Evolutionary conservation across 2,113 vertebrate genomes (phyloP).

Genomic region (Oncorhynchus gorbuscha): DNA sequence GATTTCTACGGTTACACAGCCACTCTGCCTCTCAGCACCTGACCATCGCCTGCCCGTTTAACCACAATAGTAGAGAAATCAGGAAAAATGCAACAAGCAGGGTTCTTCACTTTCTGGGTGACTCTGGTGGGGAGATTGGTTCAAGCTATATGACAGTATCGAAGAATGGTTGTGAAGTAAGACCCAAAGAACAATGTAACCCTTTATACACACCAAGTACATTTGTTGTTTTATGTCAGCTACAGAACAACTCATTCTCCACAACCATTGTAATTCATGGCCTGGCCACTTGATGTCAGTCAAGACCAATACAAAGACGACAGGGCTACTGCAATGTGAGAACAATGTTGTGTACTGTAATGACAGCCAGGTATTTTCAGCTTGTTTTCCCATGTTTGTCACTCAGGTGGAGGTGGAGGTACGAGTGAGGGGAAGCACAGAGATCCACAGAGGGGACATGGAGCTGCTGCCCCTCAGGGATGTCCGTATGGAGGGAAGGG

Average conservation of each 20-base stretch:
- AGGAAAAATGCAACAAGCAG: not conserved
- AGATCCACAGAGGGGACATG: constrained; percentile 58
- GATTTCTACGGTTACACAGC: constrained; percentile 75
- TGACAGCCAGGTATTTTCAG: not conserved
- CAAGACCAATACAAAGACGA: not conserved
- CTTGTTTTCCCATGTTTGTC: not conserved
- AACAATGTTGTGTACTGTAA: not conserved
- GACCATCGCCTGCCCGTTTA: constrained; percentile 51
- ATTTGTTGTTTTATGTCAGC: not conserved
- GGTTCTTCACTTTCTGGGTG: constrained; percentile 59
- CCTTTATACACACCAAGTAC: not conserved
- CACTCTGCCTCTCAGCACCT: constrained; percentile 65
- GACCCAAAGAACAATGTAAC: not conserved
- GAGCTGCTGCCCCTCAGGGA: constrained; percentile 73
- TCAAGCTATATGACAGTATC: constrained; percentile 44
- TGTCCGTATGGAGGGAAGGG: constrained; percentile 40
- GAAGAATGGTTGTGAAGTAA: constrained; percentile 60
- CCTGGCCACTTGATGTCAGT: constrained; percentile 7
- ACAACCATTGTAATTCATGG: not conserved
- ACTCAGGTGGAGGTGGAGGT: constrained; percentile 53
- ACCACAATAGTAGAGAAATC: constrained; percentile 2
- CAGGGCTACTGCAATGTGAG: not conserved
- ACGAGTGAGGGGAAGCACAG: constrained; percentile 51
- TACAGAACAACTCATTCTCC: not conserved
- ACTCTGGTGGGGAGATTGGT: constrained; percentile 59